phyloP scores from a whole-genome alignment of 2,888 invertebrate genomes.

The Mantis religiosa region DNA sequence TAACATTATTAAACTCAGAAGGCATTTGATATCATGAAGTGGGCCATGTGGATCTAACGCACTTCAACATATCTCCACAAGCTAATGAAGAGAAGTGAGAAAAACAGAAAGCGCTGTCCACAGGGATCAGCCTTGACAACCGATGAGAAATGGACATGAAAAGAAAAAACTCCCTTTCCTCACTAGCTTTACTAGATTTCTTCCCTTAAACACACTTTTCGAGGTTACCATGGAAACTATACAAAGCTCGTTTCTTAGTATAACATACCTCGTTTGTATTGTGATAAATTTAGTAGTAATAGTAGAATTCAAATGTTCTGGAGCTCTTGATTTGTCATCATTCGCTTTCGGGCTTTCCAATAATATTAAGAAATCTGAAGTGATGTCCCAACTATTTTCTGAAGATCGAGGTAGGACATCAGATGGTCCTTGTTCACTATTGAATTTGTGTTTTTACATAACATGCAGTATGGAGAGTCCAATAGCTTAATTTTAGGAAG shows the following conservation, averaged over 20 bases:
- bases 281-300: no score
- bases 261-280: no score
- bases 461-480: no score
- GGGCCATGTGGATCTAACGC: not conserved
- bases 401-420: no score
- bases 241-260: not conserved
- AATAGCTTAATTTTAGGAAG: no score
- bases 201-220: not conserved
- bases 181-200: not conserved
- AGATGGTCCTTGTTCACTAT: no score
- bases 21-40: not conserved
- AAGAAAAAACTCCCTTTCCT: not conserved
- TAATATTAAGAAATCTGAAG: no score
- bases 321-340: no score
- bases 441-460: no score
- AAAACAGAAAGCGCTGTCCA: not conserved
- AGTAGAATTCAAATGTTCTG: no score
- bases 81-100: not conserved
- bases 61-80: not conserved
- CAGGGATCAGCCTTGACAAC: not conserved
- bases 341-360: no score
- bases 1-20: not conserved
- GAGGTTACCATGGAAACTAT: not conserved
- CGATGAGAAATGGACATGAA: not conserved
- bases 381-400: no score